A percentile compares a stretch with the other conserved stretches of the same genome.
Evolutionary conservation across 2,888 invertebrate genomes (phyloP).

Genomic region (Zaprionus bogoriensis): DNA sequence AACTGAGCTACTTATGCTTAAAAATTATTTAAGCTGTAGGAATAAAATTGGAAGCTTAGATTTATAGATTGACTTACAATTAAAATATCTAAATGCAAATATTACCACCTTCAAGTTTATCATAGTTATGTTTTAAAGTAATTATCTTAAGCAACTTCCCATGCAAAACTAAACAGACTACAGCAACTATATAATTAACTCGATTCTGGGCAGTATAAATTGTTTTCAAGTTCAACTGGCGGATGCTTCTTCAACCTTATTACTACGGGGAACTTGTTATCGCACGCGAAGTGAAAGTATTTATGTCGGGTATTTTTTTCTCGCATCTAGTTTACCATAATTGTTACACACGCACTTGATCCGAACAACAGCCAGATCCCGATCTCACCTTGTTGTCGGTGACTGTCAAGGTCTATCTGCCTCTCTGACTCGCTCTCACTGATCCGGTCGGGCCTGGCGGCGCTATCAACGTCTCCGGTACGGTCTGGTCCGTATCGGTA

Average conservation of each 20-base stretch:
- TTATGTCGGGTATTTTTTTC: not conserved
- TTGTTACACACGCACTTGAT: slow-evolving; percentile 42
- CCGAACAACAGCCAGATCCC: slow-evolving; percentile 22
- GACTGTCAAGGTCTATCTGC: slow-evolving; percentile 50
- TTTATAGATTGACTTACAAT: too few relatives aligned
- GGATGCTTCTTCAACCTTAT: not conserved
- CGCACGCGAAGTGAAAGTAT: slow-evolving; percentile 13
- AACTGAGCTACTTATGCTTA: too few relatives aligned
- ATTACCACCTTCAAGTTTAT: too few relatives aligned
- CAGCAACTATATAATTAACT: too few relatives aligned
- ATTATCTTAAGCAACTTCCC: too few relatives aligned
- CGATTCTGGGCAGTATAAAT: too few relatives aligned
- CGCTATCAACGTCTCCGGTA: not conserved
- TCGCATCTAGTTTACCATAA: slow-evolving; percentile 20
- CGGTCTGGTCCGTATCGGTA: not conserved
- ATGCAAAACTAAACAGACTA: too few relatives aligned
- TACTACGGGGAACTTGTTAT: not conserved
- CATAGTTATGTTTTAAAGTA: too few relatives aligned
- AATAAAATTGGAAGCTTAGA: too few relatives aligned
- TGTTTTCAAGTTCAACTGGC: not conserved
- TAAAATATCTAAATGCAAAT: too few relatives aligned
- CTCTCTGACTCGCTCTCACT: not conserved
- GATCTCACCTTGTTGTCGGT: slow-evolving; percentile 46
- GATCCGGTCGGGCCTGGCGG: not conserved
- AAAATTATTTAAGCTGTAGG: too few relatives aligned